Base-by-base conservation (phyloP, 2,797 vertebrate genomes). In the Pygocentrus nattereri region DNA sequence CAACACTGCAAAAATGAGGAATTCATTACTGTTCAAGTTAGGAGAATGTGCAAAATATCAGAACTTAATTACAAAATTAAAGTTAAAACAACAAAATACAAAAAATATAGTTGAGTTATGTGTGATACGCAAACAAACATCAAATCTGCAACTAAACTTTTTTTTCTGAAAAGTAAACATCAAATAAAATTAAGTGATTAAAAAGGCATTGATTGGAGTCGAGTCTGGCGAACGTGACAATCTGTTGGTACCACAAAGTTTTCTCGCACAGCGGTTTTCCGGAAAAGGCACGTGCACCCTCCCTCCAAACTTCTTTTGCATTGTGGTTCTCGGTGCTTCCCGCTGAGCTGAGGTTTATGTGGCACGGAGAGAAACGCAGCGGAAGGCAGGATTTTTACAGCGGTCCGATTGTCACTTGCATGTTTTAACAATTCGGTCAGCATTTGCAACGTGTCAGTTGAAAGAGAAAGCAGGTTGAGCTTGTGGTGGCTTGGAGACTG, bases 1-100 rank as follows among this genome's bases (percentile, higher is more conserved):
- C 56, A 83, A 84, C 54, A 84, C 76, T 76, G 82, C 79, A 61
- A 54, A 72, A n/a, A 44, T 34, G 47, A 5, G 41, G 41, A 34
- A 44, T 19, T 56, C 8, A 38, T n/a, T 30, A 47, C 58, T 31
- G 61, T 80, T 82, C 58, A 64, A 67, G 74, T 81, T 80, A 71
- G 18, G 64, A 67, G 82, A 85, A 85, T 85, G 84, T 87, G 84
- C 84, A 87, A 84, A 86, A 78, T 31, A 58, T 77, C 59, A 78
- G 38, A 54, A 50, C 13, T 58, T 6, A 56, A 74, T 72, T 71
- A 80, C 70, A 80, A 73, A 79, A 83, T 68, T 10, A 65, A 77
- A 68, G 73, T 81, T 85, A 34, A 68, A 90, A 86, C 82, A 85
- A 59, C 90, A 91, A 88, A 91, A 89, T 89, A 85, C 52, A 85